Percentiles rank a stretch among this genome's conserved stretches.
Conservation (phyloP, 2,797 vertebrate genomes). For the Centropyge bicolor region DNA sequence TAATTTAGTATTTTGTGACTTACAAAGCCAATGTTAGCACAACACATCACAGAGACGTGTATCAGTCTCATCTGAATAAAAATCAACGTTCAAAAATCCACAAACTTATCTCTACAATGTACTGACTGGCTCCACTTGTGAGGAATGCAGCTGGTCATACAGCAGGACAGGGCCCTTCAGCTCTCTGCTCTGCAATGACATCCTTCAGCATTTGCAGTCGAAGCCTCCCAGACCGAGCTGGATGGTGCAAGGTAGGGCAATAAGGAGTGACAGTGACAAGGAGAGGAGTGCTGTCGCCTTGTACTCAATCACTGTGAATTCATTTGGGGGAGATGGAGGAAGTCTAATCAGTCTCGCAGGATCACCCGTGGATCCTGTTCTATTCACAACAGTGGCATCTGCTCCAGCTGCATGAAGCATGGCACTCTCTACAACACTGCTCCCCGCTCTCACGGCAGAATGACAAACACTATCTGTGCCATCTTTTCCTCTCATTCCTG, state of each 20-base stretch:
- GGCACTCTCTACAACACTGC: slow-evolving; percentile 50
- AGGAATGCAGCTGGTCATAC: slow-evolving; percentile 43
- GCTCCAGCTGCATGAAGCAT: slow-evolving; percentile 74
- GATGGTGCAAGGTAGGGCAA: slow-evolving; percentile 40
- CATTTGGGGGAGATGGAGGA: slow-evolving; percentile 72
- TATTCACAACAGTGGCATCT: slow-evolving; percentile 79
- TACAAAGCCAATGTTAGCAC: not conserved
- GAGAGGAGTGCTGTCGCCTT: slow-evolving; percentile 56
- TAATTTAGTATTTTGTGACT: not conserved
- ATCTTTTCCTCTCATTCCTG: slow-evolving; percentile 73
- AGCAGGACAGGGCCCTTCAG: slow-evolving; percentile 30
- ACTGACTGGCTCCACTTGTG: not conserved
- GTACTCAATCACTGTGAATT: slow-evolving; percentile 79
- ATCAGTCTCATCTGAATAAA: not conserved
- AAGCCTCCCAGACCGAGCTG: slow-evolving; percentile 46
- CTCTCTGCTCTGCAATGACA: slow-evolving; percentile 26
- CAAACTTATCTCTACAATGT: not conserved
- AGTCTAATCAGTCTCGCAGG: slow-evolving; percentile 77
- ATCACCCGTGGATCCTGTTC: slow-evolving; percentile 77
- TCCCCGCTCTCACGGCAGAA: slow-evolving; percentile 58
- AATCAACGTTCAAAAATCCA: not conserved
- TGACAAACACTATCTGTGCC: slow-evolving; percentile 54
- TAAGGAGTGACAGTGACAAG: slow-evolving; percentile 47
- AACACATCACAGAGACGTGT: not conserved
- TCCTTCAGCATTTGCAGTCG: slow-evolving; percentile 33